Conservation (phyloP, 2,113 vertebrate species). For the Tetrao urogallus region DNA sequence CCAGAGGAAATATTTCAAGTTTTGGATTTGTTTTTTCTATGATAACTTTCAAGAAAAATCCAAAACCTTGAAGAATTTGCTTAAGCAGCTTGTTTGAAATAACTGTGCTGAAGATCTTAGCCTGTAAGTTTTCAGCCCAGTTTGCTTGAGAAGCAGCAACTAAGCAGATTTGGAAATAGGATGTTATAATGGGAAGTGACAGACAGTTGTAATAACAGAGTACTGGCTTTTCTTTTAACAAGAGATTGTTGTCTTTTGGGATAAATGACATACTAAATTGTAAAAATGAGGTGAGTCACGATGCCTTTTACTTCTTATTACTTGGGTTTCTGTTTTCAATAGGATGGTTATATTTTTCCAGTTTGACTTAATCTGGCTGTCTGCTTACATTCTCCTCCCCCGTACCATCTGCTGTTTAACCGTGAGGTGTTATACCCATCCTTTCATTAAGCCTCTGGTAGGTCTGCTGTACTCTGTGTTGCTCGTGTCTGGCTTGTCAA, state of each 20-base stretch:
- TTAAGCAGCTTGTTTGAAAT: not conserved
- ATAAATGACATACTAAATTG: not conserved
- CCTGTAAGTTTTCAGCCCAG: not conserved
- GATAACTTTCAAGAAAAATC: not conserved
- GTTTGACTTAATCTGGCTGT: slow-evolving; percentile 30
- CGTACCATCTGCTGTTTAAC: slow-evolving; percentile 50
- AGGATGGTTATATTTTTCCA: slow-evolving; percentile 15
- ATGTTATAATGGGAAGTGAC: not conserved
- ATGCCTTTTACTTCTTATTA: not conserved
- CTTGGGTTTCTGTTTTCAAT: slow-evolving; percentile 30
- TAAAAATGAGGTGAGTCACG: slow-evolving; percentile 7
- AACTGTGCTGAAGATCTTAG: not conserved
- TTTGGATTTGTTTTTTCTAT: not conserved
- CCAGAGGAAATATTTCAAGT: not conserved
- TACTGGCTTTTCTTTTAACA: not conserved
- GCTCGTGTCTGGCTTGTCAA: not conserved
- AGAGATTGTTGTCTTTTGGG: not conserved
- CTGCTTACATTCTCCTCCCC: slow-evolving; percentile 40
- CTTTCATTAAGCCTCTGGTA: slow-evolving; percentile 12
- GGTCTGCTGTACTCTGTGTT: not conserved
- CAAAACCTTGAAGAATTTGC: not conserved
- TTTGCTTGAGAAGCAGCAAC: not conserved
- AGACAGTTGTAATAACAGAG: not conserved
- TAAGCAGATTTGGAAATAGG: not conserved
- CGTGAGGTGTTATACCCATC: not conserved